Evolutionary conservation across 2,113 vertebrate genomes (phyloP).

Genomic region (Uropsilus gracilis): DNA sequence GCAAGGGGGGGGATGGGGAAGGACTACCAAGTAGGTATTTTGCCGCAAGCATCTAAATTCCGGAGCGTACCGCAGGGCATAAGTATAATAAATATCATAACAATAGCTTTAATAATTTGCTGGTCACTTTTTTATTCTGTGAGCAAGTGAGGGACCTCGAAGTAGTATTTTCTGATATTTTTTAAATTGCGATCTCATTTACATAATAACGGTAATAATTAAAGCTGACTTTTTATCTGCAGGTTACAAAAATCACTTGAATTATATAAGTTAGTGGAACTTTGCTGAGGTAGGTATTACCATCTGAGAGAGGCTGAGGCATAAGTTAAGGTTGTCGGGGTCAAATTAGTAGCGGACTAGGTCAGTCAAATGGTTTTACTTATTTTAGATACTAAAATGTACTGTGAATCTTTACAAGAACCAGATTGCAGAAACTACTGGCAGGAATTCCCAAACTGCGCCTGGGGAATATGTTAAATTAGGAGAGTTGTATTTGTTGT

Average conservation of each 20-base stretch:
- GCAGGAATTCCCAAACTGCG: neutral
- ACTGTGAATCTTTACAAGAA: neutral
- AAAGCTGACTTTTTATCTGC: conserved; percentile 74
- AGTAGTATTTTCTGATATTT: neutral
- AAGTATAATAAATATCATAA: neutral
- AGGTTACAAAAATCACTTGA: conserved; percentile 74
- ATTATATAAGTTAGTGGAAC: conserved; percentile 76
- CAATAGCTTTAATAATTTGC: neutral
- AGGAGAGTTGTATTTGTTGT: neutral
- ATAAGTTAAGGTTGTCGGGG: neutral
- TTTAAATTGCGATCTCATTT: neutral
- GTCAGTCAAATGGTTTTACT: neutral
- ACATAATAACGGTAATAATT: conserved; percentile 46
- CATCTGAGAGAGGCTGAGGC: conserved; percentile 13
- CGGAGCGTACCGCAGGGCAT: conserved; percentile 13
- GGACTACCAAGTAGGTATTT: neutral
- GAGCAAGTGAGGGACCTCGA: neutral
- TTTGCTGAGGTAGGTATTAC: conserved; percentile 78
- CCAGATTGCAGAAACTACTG: neutral
- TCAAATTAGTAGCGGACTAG: neutral
- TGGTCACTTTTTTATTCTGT: neutral
- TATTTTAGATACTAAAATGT: neutral
- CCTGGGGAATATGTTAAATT: neutral
- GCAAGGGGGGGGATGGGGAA: neutral
- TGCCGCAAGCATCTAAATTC: conserved; percentile 4